These are phyloP conservation scores for Gymnocypris eckloni DNA, from an alignment of 2,797 vertebrate genomes.

Conservation along the genomic window DNA sequence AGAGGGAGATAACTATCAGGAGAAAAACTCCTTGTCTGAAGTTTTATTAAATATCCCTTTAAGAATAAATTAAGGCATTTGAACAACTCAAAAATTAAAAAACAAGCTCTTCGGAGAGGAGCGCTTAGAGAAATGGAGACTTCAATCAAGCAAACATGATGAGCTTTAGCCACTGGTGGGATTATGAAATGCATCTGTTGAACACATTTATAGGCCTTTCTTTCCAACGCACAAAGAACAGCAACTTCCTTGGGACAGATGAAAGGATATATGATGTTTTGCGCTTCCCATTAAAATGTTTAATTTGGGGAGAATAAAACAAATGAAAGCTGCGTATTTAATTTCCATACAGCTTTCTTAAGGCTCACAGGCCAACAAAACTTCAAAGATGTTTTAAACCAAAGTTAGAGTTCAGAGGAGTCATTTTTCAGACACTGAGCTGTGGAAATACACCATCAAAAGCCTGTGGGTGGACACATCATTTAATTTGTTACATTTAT, in stretches of 20 bases:
- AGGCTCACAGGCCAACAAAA: neutral
- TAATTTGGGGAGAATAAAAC: neutral
- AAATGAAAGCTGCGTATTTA: neutral
- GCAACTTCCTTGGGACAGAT: constrained; percentile 22
- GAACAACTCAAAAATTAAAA: neutral
- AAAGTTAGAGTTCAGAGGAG: neutral
- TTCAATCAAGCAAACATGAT: constrained; percentile 28
- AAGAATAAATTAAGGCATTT: constrained; percentile 32
- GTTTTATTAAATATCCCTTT: constrained; percentile 27
- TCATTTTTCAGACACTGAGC: neutral
- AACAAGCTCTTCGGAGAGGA: constrained; percentile 7
- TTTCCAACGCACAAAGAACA: neutral
- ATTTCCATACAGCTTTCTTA: constrained; percentile 2
- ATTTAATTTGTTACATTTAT: no score
- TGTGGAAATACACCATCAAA: neutral
- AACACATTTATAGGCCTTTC: constrained; percentile 27
- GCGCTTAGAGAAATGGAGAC: constrained; percentile 5
- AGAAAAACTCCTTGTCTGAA: neutral
- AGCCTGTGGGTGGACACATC: neutral
- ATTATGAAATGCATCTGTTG: constrained; percentile 29
- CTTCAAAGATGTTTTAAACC: constrained; percentile 17
- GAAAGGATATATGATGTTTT: constrained; percentile 25
- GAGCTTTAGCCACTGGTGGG: constrained; percentile 9
- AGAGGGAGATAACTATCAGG: constrained; percentile 14
- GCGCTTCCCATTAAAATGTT: neutral